These are phyloP conservation scores for Heliothis peltigera DNA, from an alignment of 2,888 invertebrate genomes.

Conservation along the genomic window DNA sequence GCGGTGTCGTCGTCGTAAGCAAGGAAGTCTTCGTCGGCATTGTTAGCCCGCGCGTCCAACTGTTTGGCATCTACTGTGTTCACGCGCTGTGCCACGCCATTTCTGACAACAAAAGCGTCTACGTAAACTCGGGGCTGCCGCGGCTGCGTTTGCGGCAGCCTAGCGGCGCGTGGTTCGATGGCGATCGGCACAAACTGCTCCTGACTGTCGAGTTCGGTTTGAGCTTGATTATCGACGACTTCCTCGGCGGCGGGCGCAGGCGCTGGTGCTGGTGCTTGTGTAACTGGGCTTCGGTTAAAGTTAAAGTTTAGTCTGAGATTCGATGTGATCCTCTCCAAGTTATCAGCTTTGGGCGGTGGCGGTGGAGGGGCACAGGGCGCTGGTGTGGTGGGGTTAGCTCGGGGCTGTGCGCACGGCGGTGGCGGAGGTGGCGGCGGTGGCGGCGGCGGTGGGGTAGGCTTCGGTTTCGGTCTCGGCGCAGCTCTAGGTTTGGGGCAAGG, in stretches of 20 bases:
- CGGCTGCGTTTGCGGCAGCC: constrained; percentile 75
- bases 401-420: constrained; percentile 78
- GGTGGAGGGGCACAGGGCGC: constrained; percentile 76
- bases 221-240: constrained; percentile 51
- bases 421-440: constrained; percentile 76
- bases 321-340: constrained; percentile 79
- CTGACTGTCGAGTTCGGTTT: constrained; percentile 51
- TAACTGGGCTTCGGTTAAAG: constrained; percentile 76
- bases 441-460: constrained; percentile 68
- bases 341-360: constrained; percentile 73
- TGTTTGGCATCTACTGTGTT: constrained; percentile 80
- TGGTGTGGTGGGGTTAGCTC: constrained; percentile 80
- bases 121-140: constrained; percentile 83
- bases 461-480: constrained; percentile 72
- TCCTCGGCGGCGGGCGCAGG: constrained; percentile 49
- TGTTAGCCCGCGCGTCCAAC: constrained; percentile 62
- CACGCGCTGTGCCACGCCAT: constrained; percentile 83
- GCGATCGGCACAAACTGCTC: constrained; percentile 72
- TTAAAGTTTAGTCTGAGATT: constrained; percentile 84
- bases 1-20: constrained; percentile 76
- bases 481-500: constrained; percentile 81
- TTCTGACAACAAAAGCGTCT: constrained; percentile 84
- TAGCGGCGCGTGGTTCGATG: constrained; percentile 81
- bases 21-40: constrained; percentile 75
- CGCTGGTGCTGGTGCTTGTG: constrained; percentile 21